A percentile compares a stretch with the other conserved stretches of the same genome.
Conservation (phyloP, 1,140 invertebrate species). For the Chelonus insularis region DNA sequence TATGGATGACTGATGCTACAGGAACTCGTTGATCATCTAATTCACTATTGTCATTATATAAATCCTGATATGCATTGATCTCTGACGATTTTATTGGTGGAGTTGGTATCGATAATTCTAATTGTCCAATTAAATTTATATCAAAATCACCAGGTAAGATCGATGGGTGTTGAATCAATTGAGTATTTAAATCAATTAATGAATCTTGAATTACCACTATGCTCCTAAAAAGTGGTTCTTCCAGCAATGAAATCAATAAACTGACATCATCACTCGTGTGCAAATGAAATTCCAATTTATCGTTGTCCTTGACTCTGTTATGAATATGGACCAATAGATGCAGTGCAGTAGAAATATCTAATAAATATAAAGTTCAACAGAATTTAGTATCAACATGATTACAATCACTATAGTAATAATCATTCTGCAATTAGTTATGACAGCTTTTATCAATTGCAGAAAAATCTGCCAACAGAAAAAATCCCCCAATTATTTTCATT, state of each 20-base stretch:
- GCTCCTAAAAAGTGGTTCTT: constrained; percentile 89
- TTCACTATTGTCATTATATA: constrained; percentile 56
- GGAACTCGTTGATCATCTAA: constrained; percentile 63
- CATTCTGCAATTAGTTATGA: no score
- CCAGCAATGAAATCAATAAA: constrained; percentile 82
- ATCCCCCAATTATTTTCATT: no score
- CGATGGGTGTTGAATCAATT: constrained; percentile 85
- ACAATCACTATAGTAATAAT: no score
- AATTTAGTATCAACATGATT: no score
- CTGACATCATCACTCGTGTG: constrained; percentile 84
- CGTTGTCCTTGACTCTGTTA: constrained; percentile 61
- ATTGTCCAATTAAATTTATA: constrained; percentile 74
- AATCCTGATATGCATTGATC: constrained; percentile 52
- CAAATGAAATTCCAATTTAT: constrained; percentile 63
- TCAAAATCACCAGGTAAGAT: constrained; percentile 91
- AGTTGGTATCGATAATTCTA: constrained; percentile 63
- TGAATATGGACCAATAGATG: constrained; percentile 67
- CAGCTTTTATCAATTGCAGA: no score
- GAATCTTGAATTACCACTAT: constrained; percentile 92
- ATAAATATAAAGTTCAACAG: background rate
- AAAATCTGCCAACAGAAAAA: no score
- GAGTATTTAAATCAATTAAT: constrained; percentile 75
- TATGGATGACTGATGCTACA: constrained; percentile 37
- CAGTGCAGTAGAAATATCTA: constrained; percentile 65
- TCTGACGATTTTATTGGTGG: constrained; percentile 52